Evolutionary conservation across 2,888 invertebrate genomes (phyloP).

Genomic region (Dynastes tityus): DNA sequence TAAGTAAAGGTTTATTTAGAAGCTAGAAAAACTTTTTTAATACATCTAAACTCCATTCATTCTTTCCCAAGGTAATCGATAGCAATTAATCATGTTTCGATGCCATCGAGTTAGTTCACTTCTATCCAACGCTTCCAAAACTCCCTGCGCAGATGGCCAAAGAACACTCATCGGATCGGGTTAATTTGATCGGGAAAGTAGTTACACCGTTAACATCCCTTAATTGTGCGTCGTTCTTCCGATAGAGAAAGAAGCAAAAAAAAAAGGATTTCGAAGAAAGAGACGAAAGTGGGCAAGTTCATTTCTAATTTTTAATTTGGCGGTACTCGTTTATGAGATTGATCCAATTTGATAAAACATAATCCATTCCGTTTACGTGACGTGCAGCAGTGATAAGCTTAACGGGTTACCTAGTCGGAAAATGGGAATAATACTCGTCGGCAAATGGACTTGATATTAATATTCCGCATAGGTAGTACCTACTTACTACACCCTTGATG

Average conservation of each 20-base stretch:
- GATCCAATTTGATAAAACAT: constrained; percentile 25
- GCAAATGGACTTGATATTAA: constrained; percentile 9
- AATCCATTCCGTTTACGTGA: constrained; percentile 25
- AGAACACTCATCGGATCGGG: constrained; percentile 11
- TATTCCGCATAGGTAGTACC: constrained; percentile 22
- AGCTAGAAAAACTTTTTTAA: too few relatives aligned
- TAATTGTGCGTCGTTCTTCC: not conserved
- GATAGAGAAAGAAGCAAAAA: not conserved
- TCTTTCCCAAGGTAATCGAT: not conserved
- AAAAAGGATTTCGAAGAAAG: not conserved
- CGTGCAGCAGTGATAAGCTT: constrained; percentile 14
- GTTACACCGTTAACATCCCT: not conserved
- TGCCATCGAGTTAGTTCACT: not conserved
- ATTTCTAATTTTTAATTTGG: constrained; percentile 20
- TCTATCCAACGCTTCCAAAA: not conserved
- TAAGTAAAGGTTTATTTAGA: too few relatives aligned
- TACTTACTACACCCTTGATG: constrained; percentile 14
- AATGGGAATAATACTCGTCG: constrained; percentile 1
- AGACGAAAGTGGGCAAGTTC: not conserved
- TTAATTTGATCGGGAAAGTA: constrained; percentile 1
- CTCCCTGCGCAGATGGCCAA: not conserved
- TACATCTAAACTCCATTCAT: not conserved
- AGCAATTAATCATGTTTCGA: constrained; percentile 1
- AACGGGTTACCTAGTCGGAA: constrained; percentile 17
- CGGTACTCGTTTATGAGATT: constrained; percentile 7